phyloP scores from a whole-genome alignment of 2,113 vertebrate genomes.

The Copsychus sechellarum region DNA sequence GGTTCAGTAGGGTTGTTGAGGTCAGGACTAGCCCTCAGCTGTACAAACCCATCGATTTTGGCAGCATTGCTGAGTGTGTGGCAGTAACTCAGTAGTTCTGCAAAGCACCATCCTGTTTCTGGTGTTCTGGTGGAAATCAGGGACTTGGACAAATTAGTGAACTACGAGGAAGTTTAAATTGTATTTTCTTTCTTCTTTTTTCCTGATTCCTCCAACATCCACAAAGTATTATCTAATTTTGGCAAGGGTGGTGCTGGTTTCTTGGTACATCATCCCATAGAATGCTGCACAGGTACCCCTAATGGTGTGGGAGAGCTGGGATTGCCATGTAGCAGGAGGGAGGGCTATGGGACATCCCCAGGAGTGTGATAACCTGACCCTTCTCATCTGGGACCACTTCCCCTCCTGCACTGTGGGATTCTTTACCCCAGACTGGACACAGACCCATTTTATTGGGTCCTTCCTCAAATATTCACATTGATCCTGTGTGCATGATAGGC shows the following conservation, averaged over 20 bases:
- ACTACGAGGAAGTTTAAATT: neutral
- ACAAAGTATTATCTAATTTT: neutral
- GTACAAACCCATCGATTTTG: neutral
- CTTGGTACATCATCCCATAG: neutral
- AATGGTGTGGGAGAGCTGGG: neutral
- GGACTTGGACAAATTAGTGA: neutral
- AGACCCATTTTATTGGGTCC: fast-evolving
- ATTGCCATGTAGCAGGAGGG: neutral
- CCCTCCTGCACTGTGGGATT: neutral
- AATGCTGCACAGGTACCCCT: neutral
- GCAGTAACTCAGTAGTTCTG: neutral
- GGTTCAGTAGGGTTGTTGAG: neutral
- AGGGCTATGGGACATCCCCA: fast-evolving
- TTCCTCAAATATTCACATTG: neutral
- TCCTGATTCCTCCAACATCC: neutral
- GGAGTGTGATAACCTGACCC: neutral
- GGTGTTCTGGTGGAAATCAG: neutral
- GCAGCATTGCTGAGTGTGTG: neutral
- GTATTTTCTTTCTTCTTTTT: neutral
- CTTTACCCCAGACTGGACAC: neutral
- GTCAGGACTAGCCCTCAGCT: neutral
- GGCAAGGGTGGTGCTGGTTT: neutral
- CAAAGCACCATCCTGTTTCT: neutral
- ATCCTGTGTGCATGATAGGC: fast-evolving
- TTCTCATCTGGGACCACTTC: neutral